Percentiles rank a stretch among this genome's conserved stretches.
Evolutionary conservation across 2,888 invertebrate genomes (phyloP).

Genomic region (Scrobipalpa atriplicella): DNA sequence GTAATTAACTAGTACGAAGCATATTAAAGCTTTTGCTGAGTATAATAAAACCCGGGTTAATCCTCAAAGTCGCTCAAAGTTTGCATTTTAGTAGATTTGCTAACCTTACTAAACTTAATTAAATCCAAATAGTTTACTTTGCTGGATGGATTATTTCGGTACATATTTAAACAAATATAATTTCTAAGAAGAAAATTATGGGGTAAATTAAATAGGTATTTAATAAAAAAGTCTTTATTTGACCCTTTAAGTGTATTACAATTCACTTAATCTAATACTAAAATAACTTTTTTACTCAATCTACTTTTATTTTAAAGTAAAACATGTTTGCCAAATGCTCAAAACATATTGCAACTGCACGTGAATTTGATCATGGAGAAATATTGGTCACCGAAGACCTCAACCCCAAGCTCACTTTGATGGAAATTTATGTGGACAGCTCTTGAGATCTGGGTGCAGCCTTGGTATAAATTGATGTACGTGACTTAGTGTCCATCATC

Average conservation of each 20-base stretch:
- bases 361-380: neutral
- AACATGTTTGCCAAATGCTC: neutral
- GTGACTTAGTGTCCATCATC: neutral
- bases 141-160: neutral
- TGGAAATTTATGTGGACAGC: neutral
- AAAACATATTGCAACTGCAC: neutral
- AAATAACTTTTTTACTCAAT: no score
- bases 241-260: no score
- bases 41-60: slow-evolving; percentile 17
- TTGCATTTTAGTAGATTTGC: slow-evolving; percentile 16
- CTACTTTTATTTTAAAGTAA: no score
- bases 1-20: slow-evolving; percentile 15
- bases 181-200: no score
- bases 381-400: neutral
- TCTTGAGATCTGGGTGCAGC: neutral
- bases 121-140: slow-evolving; percentile 17
- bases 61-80: slow-evolving; percentile 14
- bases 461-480: slow-evolving; percentile 4
- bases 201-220: no score
- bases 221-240: no score
- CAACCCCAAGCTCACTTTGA: neutral
- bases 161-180: neutral
- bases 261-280: no score
- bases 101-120: slow-evolving; percentile 18
- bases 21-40: slow-evolving; percentile 16